A percentile compares a stretch with the other conserved stretches of the same genome.
Conservation (phyloP, 2,113 vertebrate species). For the Speoplatyrhinus poulsoni region DNA sequence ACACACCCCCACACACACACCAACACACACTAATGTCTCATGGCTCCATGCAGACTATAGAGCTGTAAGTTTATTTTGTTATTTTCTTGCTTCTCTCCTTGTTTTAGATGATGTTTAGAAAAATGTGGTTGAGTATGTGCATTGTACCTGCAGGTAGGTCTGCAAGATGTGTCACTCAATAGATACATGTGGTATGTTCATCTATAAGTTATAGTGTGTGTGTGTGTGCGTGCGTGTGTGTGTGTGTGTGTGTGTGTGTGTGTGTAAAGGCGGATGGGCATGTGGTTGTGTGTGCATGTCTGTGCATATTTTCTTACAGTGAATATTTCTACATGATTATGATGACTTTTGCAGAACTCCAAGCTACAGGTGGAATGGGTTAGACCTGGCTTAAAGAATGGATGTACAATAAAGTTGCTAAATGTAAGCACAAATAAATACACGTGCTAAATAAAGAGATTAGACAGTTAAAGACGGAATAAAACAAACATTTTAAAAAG, state of each 20-base stretch:
- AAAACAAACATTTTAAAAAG: too few relatives aligned
- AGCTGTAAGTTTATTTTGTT: constrained; percentile 22
- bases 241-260: neutral
- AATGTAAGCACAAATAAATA: too few relatives aligned
- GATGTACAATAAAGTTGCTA: too few relatives aligned
- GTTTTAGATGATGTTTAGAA: constrained; percentile 63
- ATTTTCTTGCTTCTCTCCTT: constrained; percentile 25
- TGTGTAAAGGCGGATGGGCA: neutral
- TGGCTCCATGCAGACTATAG: constrained; percentile 55
- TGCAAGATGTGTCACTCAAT: constrained; percentile 19
- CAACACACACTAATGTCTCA: constrained; percentile 54
- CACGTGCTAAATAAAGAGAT: too few relatives aligned
- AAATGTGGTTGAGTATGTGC: constrained; percentile 37
- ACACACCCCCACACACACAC: constrained; percentile 67
- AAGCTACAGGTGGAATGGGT: too few relatives aligned
- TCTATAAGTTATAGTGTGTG: neutral
- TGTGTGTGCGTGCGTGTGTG: neutral
- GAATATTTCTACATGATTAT: neutral
- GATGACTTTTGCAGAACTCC: too few relatives aligned
- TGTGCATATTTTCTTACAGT: too few relatives aligned
- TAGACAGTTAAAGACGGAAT: too few relatives aligned
- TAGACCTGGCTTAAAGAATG: too few relatives aligned
- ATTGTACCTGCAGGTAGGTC: constrained; percentile 48
- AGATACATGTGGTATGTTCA: constrained; percentile 31
- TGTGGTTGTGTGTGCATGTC: neutral